Conservation (phyloP, 2,113 vertebrate genomes). For the Plecturocebus donacophilus region DNA sequence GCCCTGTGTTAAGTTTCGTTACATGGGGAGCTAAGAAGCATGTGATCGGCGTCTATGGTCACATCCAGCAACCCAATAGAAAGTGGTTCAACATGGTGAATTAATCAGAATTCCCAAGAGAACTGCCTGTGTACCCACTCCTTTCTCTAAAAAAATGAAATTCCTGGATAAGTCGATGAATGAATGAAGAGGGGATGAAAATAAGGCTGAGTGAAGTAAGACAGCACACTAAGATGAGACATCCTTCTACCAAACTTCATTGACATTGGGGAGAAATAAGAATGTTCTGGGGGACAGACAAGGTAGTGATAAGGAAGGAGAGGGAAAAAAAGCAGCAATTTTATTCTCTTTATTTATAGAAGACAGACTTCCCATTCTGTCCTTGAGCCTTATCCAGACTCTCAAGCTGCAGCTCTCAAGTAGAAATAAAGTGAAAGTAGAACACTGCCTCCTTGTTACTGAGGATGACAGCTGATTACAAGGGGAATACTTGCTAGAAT, state of each 20-base stretch:
- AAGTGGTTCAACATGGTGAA: background rate
- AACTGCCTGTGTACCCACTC: background rate
- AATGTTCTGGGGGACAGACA: background rate
- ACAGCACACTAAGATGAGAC: background rate
- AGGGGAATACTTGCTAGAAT: background rate
- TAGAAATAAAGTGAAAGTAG: background rate
- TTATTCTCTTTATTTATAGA: background rate
- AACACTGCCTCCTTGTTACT: background rate
- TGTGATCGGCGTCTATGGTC: background rate
- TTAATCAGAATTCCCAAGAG: conserved; percentile 36
- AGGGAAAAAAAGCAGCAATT: background rate
- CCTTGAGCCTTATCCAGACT: background rate
- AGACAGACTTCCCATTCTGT: background rate
- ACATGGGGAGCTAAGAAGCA: too few species aligned
- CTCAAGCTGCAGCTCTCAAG: background rate
- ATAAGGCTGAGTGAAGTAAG: background rate
- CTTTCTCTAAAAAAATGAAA: background rate
- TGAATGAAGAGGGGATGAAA: background rate
- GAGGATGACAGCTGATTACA: background rate
- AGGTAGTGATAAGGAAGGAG: background rate
- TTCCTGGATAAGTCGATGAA: background rate
- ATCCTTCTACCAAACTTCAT: background rate
- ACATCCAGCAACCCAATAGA: background rate
- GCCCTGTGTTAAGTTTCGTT: too few species aligned
- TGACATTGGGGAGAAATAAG: background rate